These are phyloP conservation scores for Drosophila gunungcola DNA, from an alignment of 1,140 invertebrate genomes.

Conservation along the genomic window DNA sequence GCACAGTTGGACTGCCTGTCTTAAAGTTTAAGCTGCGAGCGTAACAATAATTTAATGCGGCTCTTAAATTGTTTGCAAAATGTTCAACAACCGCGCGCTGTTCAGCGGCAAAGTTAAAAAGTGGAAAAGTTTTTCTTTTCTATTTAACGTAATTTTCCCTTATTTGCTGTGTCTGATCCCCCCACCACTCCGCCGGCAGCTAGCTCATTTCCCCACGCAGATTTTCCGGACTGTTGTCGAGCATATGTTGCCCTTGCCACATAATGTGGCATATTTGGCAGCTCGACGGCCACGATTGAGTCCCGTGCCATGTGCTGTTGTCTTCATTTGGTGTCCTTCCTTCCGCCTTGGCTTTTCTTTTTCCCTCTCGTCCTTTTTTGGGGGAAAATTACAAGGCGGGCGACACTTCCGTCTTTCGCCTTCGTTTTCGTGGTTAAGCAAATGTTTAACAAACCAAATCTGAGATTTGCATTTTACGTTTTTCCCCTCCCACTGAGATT, in stretches of 20 bases:
- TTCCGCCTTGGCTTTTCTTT: constrained; percentile 31
- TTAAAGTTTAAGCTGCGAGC: constrained; percentile 79
- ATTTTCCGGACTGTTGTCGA: constrained; percentile 60
- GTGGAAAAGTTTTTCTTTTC: constrained; percentile 81
- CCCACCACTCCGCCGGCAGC: constrained; percentile 8
- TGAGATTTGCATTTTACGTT: constrained; percentile 80
- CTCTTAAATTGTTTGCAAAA: constrained; percentile 82
- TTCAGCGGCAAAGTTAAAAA: constrained; percentile 72
- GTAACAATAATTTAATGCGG: constrained; percentile 83
- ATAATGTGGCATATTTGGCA: constrained; percentile 76
- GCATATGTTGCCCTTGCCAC: constrained; percentile 80
- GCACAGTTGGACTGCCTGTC: constrained; percentile 59
- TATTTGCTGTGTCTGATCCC: constrained; percentile 62
- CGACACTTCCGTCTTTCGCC: constrained; percentile 49
- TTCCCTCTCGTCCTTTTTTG: constrained; percentile 29
- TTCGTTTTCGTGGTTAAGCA: constrained; percentile 79
- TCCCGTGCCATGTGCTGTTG: constrained; percentile 53
- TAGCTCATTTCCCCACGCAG: constrained; percentile 59
- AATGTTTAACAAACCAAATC: constrained; percentile 83
- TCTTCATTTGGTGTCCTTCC: constrained; percentile 63
- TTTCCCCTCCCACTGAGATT: constrained; percentile 16
- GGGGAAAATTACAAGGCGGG: constrained; percentile 6
- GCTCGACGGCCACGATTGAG: constrained; percentile 45
- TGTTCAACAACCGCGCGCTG: constrained; percentile 74
- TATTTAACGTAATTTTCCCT: constrained; percentile 83